phyloP scores from a whole-genome alignment of 1,140 invertebrate species.

The Paralvinella palmiformis region DNA sequence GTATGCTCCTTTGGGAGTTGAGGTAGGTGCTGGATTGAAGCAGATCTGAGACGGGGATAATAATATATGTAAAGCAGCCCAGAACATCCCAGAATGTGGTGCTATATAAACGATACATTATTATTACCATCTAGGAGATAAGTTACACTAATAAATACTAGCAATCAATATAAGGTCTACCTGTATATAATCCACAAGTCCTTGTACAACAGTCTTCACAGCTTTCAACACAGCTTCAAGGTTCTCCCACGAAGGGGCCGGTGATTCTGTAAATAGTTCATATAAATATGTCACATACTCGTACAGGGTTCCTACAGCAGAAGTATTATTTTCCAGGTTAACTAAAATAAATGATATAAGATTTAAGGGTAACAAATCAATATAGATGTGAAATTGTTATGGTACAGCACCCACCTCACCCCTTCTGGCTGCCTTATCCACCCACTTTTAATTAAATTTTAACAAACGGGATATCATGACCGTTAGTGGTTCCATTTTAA shows the following conservation, averaged over 20 bases:
- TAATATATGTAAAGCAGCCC: too few species aligned
- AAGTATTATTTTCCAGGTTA: neutral
- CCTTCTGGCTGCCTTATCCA: too few species aligned
- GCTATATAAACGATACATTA: too few species aligned
- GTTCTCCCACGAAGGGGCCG: constrained; percentile 59
- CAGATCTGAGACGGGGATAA: too few species aligned
- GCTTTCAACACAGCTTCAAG: constrained; percentile 69
- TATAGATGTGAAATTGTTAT: neutral
- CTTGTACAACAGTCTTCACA: constrained; percentile 72
- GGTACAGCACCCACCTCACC: neutral
- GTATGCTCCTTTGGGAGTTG: too few species aligned
- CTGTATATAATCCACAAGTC: constrained; percentile 77
- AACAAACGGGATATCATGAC: neutral
- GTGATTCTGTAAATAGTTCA: constrained; percentile 56
- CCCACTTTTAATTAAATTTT: too few species aligned
- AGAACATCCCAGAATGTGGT: too few species aligned
- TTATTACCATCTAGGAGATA: too few species aligned
- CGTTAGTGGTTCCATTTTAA: neutral
- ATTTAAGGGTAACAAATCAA: too few species aligned
- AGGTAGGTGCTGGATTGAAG: too few species aligned
- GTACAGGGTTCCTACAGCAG: neutral
- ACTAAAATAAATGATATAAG: too few species aligned
- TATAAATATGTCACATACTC: neutral
- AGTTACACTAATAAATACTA: constrained; percentile 51
- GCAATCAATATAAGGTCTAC: constrained; percentile 53